Evolutionary conservation across 2,113 vertebrate genomes (phyloP), one percentile per base, ranked within the genome.

Genomic region (Phaethon lepturus): DNA sequence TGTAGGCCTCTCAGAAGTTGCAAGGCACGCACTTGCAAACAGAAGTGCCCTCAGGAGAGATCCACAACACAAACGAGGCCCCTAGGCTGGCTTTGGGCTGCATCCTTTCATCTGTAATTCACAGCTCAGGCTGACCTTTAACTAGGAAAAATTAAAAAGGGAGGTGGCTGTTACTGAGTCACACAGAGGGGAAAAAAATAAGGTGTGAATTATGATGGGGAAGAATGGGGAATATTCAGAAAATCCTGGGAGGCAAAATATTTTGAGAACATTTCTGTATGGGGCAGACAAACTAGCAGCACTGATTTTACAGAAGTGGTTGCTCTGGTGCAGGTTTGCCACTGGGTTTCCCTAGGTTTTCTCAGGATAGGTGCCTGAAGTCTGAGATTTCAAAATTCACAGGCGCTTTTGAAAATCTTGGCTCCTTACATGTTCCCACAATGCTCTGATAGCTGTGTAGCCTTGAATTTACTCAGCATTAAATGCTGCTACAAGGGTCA

Each of bases 41-140:
- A 97, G 84, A 82, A 90, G 45, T 50, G 80, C 44, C 69, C 94
- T 85, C 96, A 50, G 67, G 87, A 95, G 91, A 93, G 50, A 88
- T 47, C 47, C 59, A 94, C 93, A 95, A 88, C 87, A 95, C 53
- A 96, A 91, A 96, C 89, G 76, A 74, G 93, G 91, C 93, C 93
- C 87, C 92, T 92, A 93, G 93, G 95, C 94, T 97, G 95, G 74
- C 91, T 97, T 58, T 95, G 87, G 96, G 94, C 96, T 95, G 63
- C 78, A 84, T 85, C 75, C 89, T 97, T 96, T 95, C 89, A 96
- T 94, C 91, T 89, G 80, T 31, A 90, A 82, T 15, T 66, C 84
- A 86, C 87, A 94, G 89, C 84, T 93, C 77, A 76, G 71, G 74
- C 53, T 96, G 89, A 95, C 93, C 95, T 97, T 96, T 96, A 93